Conservation (phyloP, 2,113 vertebrate genomes). For the Macquaria ambigua region DNA sequence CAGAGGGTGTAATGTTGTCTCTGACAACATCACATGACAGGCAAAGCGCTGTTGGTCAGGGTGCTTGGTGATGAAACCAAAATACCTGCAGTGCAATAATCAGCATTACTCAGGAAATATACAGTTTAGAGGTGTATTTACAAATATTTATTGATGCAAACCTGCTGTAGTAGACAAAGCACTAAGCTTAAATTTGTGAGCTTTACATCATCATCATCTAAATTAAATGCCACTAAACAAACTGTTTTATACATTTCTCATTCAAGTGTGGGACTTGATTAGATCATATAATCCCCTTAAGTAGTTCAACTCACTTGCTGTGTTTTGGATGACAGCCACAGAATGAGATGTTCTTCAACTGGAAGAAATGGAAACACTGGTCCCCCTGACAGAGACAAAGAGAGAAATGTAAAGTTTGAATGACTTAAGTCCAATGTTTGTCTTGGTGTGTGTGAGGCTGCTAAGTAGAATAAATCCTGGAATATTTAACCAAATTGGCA, state of each 20-base stretch:
- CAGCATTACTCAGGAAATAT: background rate
- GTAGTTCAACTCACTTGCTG: conserved; percentile 87
- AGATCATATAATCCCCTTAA: background rate
- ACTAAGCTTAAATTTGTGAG: background rate
- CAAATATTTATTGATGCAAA: background rate
- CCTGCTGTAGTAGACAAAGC: no score
- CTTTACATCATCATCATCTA: background rate
- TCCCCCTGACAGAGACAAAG: conserved; percentile 84
- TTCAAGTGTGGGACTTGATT: background rate
- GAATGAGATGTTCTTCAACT: conserved; percentile 98
- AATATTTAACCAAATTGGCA: background rate
- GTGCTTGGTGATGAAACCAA: conserved; percentile 96
- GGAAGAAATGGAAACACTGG: conserved; percentile 95
- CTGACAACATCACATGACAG: conserved; percentile 95
- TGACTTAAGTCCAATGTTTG: background rate
- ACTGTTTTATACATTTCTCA: background rate
- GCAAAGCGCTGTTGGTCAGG: conserved; percentile 94
- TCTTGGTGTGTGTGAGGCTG: background rate
- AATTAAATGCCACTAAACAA: background rate
- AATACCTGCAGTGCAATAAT: conserved; percentile 88
- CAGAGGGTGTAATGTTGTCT: conserved; percentile 89
- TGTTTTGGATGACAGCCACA: conserved; percentile 95
- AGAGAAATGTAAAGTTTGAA: background rate
- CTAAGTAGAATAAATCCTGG: background rate
- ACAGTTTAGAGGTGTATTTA: background rate